phyloP scores from a whole-genome alignment of 2,888 invertebrate species.

The Gonocerus acuteangulatus region DNA sequence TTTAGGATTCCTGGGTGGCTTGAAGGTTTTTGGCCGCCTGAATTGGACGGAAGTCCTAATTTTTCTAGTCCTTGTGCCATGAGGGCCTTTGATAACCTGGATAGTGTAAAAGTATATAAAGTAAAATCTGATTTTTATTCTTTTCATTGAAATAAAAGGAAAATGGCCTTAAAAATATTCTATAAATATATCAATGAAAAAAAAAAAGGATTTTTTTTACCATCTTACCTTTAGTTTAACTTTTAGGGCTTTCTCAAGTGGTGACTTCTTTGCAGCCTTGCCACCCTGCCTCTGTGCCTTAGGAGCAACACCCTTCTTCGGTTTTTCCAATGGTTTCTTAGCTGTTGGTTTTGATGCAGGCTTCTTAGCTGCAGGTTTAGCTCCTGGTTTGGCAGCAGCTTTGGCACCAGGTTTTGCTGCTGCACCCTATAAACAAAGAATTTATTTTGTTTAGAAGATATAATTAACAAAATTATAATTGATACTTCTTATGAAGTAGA shows the following conservation, averaged over 20 bases:
- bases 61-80: slow-evolving; percentile 80
- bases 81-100: slow-evolving; percentile 82
- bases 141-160: neutral
- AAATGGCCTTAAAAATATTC: too few relatives aligned
- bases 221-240: slow-evolving; percentile 72
- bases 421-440: slow-evolving; percentile 23
- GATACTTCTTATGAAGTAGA: neutral
- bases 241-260: slow-evolving; percentile 71
- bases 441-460: neutral
- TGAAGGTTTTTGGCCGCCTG: slow-evolving; percentile 87
- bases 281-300: slow-evolving; percentile 51
- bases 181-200: too few relatives aligned
- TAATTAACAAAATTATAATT: neutral
- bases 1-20: slow-evolving; percentile 83
- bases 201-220: too few relatives aligned
- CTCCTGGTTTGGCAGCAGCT: slow-evolving; percentile 43
- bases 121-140: slow-evolving; percentile 8
- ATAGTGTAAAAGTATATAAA: slow-evolving; percentile 38
- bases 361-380: slow-evolving; percentile 43
- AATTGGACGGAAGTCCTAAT: slow-evolving; percentile 94
- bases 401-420: slow-evolving; percentile 40
- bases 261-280: slow-evolving; percentile 45
- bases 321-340: slow-evolving; percentile 49
- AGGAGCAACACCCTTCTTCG: slow-evolving; percentile 50
- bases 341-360: slow-evolving; percentile 43